Base-by-base conservation (phyloP, 2,888 invertebrate species). In the Metallyticus violacea region DNA sequence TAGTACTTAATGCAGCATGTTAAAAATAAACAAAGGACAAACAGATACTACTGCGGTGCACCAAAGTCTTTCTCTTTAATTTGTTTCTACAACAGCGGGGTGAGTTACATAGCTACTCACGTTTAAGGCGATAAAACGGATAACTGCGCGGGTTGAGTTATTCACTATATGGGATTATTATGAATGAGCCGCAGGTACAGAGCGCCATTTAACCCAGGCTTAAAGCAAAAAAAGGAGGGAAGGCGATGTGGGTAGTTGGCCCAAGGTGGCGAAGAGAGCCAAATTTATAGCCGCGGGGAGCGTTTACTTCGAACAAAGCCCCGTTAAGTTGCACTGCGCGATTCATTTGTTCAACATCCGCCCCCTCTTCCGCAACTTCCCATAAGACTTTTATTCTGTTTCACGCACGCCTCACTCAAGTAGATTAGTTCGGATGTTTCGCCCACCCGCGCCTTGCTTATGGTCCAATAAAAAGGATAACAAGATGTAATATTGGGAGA, bases 321-420 rank as follows among this genome's bases (percentile, higher is more conserved):
- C 40, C 27, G 27, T 27, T 22, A 79, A 79, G 79, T 9, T 25
- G 27, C 77, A 6, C 7, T 22, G 22, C 7, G 81, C 81, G 30
- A 81, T 81, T 81, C 81, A 81, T 81, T 81, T 30, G 81, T 81
- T 81, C 80, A 25, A n/a, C 29, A 22, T 81, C 81, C 79, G 7
- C 22, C 30, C 28, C 78, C 26, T 25, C 29, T 40, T 81, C 81
- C 7, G n/a, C n/a, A n/a, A n/a, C n/a, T n/a, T n/a, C n/a, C n/a
- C n/a, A 4, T 30, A 6, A 25, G 28, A n/a, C n/a, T 80, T n/a
- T 25, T 27, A 15, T 22, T 25, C 28, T 27, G 80, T 30, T 28
- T 80, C 80, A 15, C 25, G 40, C 40, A 62, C 9, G 40, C 15
- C 40, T 62, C 40, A 62, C 40, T 62, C 40, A 62, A 62, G 40